Evolutionary conservation across 2,113 vertebrate genomes (phyloP), one percentile per base, ranked within the genome.

Genomic region (Apteryx owenii): DNA sequence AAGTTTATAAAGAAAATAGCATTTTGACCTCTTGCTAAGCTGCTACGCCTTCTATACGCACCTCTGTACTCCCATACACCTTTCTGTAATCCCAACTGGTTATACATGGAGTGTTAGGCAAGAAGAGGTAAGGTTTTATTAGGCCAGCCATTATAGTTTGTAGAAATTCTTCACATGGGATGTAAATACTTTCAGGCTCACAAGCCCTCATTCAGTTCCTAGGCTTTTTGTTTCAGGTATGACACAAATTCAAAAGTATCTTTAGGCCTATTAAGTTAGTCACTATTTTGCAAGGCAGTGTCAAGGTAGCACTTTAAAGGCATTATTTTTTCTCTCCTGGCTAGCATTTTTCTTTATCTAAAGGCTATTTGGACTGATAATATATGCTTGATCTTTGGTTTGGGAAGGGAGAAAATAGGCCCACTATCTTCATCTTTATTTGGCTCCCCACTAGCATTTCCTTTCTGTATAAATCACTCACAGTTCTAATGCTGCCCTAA

Each of bases 341-440:
- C 28, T 71, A 89, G 29, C 19, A 10, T 2, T 62, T 95, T 95
- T 70, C 58, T 93, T 82, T 79, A 53, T 85, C 77, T 5, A 5
- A 83, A 77, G 26, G 71, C 87, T 91, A 68, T 88, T 91, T 53
- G 77, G 60, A 73, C 44, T 85, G 50, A 75, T 68, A 88, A 73
- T 70, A 8, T 77, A 91, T 88, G 46, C 60, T 66, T 91, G 87
- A 76, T 78, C 75, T 96, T 80, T 85, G 36, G 40, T 95, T 92
- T 85, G 38, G 54, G 51, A 95, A 90, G 28, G 38, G 31, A 81
- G 56, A 95, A 96, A 93, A 90, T 40, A 71, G 21, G n/a, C n/a
- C 80, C 1, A 78, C 33, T 71, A 60, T 19, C n/a, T 90, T 33
- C 54, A 75, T 73, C 42, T 88, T 33, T 71, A 93, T 90, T 90